phyloP scores from a whole-genome alignment of 2,888 invertebrate species.

The Anticlea derivata region DNA sequence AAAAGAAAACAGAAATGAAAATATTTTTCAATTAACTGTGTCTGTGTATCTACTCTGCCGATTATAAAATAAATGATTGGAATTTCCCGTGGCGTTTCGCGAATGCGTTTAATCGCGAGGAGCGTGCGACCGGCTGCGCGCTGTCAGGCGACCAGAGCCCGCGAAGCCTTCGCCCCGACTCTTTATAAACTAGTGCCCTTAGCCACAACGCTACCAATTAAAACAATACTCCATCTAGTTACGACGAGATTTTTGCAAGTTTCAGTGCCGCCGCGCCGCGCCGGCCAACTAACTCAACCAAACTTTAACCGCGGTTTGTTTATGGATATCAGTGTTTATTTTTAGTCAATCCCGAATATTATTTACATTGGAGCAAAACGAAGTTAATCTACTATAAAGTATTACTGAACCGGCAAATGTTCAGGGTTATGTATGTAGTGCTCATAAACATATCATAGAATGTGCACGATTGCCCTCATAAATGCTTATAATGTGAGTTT shows the following conservation, averaged over 20 bases:
- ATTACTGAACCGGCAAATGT: constrained; percentile 14
- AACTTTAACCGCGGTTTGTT: constrained; percentile 32
- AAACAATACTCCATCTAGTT: constrained; percentile 69
- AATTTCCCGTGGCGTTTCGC: background rate
- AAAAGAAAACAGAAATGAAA: too few species aligned
- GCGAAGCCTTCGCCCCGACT: constrained; percentile 57
- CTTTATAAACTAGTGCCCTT: constrained; percentile 69
- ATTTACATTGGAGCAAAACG: constrained; percentile 51
- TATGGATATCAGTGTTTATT: constrained; percentile 49
- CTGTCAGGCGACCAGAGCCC: constrained; percentile 48
- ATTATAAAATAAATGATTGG: background rate
- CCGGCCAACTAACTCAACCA: constrained; percentile 20
- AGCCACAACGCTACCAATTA: constrained; percentile 64
- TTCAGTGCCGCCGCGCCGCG: constrained; percentile 41
- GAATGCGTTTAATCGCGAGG: background rate
- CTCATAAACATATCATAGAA: constrained; percentile 11
- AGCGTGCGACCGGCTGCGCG: constrained; percentile 52
- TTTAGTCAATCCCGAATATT: constrained; percentile 55
- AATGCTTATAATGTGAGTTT: constrained; percentile 1
- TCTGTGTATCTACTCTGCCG: background rate
- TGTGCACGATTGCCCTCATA: constrained; percentile 7
- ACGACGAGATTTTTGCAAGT: constrained; percentile 73
- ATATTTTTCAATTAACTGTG: too few species aligned
- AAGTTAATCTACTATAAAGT: constrained; percentile 46
- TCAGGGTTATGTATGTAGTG: constrained; percentile 5